A percentile compares a stretch with the other conserved stretches of the same genome.
Conservation (phyloP, 2,888 invertebrate genomes). For the Sphecodes monilicornis region DNA sequence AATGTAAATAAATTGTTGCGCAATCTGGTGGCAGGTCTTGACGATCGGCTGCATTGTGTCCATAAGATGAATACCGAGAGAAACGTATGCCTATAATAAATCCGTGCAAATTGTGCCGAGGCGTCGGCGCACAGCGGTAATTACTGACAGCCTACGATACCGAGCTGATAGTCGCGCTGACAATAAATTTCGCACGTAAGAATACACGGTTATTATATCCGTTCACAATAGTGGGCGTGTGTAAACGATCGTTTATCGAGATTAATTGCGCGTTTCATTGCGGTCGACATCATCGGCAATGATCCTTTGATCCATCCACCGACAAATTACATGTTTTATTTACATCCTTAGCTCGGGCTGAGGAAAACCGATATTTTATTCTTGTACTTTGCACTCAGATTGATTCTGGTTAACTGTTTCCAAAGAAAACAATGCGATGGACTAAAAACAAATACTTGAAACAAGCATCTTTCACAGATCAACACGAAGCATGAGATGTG, state of each 20-base stretch:
- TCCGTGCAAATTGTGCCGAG: slow-evolving; percentile 57
- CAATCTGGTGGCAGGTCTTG: slow-evolving; percentile 49
- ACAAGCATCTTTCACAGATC: no score
- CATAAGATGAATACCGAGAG: slow-evolving; percentile 39
- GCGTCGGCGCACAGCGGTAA: slow-evolving; percentile 49
- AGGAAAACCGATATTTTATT: not conserved
- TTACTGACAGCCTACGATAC: slow-evolving; percentile 57
- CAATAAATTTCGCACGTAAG: slow-evolving; percentile 60
- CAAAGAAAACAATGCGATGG: no score
- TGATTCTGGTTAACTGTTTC: not conserved
- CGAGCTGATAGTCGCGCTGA: slow-evolving; percentile 50
- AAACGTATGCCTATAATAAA: slow-evolving; percentile 56
- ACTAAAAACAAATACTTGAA: not conserved
- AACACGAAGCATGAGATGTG: no score
- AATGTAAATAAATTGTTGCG: slow-evolving; percentile 43
- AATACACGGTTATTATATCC: slow-evolving; percentile 58
- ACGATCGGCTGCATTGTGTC: slow-evolving; percentile 47
- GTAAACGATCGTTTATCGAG: slow-evolving; percentile 66
- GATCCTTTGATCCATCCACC: slow-evolving; percentile 48
- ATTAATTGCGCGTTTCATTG: slow-evolving; percentile 56
- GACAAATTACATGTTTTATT: slow-evolving; percentile 54
- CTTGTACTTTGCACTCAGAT: not conserved
- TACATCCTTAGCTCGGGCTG: not conserved
- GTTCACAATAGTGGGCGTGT: slow-evolving; percentile 45
- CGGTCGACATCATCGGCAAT: slow-evolving; percentile 35